Evolutionary conservation across 2,113 vertebrate genomes (phyloP).

Genomic region (Platysternon megacephalum): DNA sequence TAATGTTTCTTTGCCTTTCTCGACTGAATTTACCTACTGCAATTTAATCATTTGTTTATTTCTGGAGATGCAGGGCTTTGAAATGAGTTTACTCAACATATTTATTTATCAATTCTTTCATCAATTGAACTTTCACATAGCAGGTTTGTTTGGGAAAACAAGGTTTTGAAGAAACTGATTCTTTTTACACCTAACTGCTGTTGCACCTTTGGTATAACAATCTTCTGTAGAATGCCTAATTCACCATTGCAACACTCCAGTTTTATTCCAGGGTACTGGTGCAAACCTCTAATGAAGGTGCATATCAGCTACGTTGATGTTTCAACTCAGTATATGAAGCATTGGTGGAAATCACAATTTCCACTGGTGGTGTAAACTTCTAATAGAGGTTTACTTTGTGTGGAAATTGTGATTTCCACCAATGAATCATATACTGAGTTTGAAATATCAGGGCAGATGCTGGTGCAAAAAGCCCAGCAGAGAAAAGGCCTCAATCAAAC

Average conservation of each 20-base stretch:
- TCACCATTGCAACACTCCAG: background rate
- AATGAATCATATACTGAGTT: fast-evolving
- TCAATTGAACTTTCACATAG: constrained; percentile 47
- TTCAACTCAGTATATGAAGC: background rate
- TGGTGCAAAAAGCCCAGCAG: background rate
- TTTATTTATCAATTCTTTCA: background rate
- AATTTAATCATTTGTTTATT: constrained; percentile 52
- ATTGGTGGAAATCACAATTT: background rate
- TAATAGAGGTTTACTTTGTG: background rate
- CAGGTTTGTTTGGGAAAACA: background rate
- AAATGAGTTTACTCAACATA: constrained; percentile 4
- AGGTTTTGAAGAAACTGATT: background rate
- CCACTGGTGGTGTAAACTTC: background rate
- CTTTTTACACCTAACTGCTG: fast-evolving
- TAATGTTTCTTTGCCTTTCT: background rate
- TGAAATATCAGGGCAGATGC: background rate
- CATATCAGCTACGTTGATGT: background rate
- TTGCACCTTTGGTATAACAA: constrained; percentile 32
- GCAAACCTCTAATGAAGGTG: fast-evolving
- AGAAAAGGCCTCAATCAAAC: fast-evolving
- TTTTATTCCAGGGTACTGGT: background rate
- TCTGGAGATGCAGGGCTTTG: constrained; percentile 22
- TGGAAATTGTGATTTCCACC: background rate
- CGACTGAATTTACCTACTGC: constrained; percentile 10
- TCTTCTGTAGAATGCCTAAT: background rate